Evolutionary conservation across 2,888 invertebrate species (phyloP).

Genomic region (Saturnia japonica): DNA sequence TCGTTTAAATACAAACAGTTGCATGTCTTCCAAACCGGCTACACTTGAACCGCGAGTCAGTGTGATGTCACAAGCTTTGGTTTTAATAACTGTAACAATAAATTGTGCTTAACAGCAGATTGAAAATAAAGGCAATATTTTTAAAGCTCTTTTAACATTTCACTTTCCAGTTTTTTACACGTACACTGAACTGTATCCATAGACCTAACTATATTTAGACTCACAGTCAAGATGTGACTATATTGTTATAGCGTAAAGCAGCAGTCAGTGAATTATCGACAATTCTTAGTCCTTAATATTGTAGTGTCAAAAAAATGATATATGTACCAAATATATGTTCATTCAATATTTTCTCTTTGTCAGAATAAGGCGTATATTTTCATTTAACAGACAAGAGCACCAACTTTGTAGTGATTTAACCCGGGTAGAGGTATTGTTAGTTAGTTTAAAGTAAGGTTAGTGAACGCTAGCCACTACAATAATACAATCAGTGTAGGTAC

Average conservation of each 20-base stretch:
- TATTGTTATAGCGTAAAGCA: not conserved
- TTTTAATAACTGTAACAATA: constrained; percentile 64
- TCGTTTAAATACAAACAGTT: not conserved
- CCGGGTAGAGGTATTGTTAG: too few relatives aligned
- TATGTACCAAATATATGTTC: too few relatives aligned
- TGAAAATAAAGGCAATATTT: constrained; percentile 57
- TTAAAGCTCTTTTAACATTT: constrained; percentile 74
- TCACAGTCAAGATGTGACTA: not conserved
- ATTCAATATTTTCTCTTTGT: too few relatives aligned
- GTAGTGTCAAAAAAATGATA: too few relatives aligned
- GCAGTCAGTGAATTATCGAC: not conserved
- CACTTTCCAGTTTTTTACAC: constrained; percentile 68
- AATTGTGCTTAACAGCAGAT: constrained; percentile 68
- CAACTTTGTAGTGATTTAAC: not conserved
- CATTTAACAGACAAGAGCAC: too few relatives aligned
- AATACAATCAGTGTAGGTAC: too few relatives aligned
- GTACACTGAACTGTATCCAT: constrained; percentile 42
- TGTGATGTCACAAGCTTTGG: constrained; percentile 18
- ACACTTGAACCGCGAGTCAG: not conserved
- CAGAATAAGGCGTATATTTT: too few relatives aligned
- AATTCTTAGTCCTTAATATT: not conserved
- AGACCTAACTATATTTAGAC: constrained; percentile 40
- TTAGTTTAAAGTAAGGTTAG: too few relatives aligned
- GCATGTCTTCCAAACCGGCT: not conserved
- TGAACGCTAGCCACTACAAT: too few relatives aligned